A percentile compares a stretch with the other conserved stretches of the same genome.
Conservation (phyloP, 1,140 invertebrate genomes). For the Drosophila teissieri region DNA sequence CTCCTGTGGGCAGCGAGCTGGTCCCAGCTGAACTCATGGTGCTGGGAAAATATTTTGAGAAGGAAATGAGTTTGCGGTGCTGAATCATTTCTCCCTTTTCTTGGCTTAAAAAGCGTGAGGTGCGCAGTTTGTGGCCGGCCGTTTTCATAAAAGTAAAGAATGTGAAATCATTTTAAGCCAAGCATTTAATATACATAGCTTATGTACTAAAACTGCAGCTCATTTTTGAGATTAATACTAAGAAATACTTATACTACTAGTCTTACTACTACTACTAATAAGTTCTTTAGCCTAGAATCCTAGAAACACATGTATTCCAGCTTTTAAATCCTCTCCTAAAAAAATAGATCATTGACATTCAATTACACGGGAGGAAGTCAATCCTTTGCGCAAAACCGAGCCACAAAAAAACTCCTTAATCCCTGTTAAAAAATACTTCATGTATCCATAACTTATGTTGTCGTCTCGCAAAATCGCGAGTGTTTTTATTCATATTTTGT, state of each 20-base stretch:
- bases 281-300: too few relatives aligned
- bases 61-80: slow-evolving; percentile 41
- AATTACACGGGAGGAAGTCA: neutral
- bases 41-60: slow-evolving; percentile 38
- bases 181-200: neutral
- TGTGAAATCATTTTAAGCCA: neutral
- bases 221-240: neutral
- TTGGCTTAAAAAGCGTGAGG: neutral
- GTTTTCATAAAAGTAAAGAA: neutral
- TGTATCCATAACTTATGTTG: slow-evolving; percentile 1
- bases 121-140: neutral
- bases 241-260: too few relatives aligned
- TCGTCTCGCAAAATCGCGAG: slow-evolving; percentile 6
- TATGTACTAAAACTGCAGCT: neutral
- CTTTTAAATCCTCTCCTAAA: neutral
- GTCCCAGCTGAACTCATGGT: slow-evolving; percentile 15
- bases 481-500: slow-evolving; percentile 44
- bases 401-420: neutral
- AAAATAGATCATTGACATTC: too few relatives aligned
- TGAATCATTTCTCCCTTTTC: slow-evolving; percentile 7
- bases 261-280: too few relatives aligned
- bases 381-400: too few relatives aligned
- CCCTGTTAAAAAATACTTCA: neutral
- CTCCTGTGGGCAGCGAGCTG: slow-evolving; percentile 31
- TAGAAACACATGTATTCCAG: too few relatives aligned